Evolutionary conservation across 2,888 invertebrate genomes (phyloP).

Genomic region (Melanophora roralis): DNA sequence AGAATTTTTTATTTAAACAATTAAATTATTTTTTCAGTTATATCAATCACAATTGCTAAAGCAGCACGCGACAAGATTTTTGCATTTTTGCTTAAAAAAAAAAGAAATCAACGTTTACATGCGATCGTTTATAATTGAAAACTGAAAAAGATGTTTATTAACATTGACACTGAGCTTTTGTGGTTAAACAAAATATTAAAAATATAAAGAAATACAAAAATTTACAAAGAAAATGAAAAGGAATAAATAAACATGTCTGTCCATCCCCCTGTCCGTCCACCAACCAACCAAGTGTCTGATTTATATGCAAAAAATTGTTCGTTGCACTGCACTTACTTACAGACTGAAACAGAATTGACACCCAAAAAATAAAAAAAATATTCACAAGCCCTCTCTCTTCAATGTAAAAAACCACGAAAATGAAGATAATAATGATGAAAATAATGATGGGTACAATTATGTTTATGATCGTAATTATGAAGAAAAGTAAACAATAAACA

Average conservation of each 20-base stretch:
- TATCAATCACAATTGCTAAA: neutral
- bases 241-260: slow-evolving; percentile 21
- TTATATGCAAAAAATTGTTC: slow-evolving; percentile 32
- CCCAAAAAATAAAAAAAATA: slow-evolving; percentile 14
- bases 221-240: slow-evolving; percentile 20
- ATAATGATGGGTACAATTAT: slow-evolving; percentile 12
- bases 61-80: slow-evolving; percentile 53
- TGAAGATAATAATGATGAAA: slow-evolving; percentile 22
- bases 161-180: slow-evolving; percentile 57
- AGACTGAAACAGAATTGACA: slow-evolving; percentile 32
- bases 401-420: neutral
- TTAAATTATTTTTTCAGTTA: neutral
- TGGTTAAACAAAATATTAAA: slow-evolving; percentile 8
- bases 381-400: slow-evolving; percentile 14
- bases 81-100: slow-evolving; percentile 3
- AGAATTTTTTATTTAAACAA: slow-evolving; percentile 26
- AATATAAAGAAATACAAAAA: neutral
- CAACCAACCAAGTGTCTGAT: slow-evolving; percentile 11
- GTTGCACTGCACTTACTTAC: slow-evolving; percentile 22
- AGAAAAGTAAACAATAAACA: slow-evolving; percentile 13
- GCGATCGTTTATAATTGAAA: slow-evolving; percentile 59
- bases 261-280: neutral
- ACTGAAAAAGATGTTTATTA: slow-evolving; percentile 61
- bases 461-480: neutral
- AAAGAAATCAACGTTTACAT: slow-evolving; percentile 43